phyloP scores from a whole-genome alignment of 2,797 vertebrate species.

The Tragelaphus oryx region DNA sequence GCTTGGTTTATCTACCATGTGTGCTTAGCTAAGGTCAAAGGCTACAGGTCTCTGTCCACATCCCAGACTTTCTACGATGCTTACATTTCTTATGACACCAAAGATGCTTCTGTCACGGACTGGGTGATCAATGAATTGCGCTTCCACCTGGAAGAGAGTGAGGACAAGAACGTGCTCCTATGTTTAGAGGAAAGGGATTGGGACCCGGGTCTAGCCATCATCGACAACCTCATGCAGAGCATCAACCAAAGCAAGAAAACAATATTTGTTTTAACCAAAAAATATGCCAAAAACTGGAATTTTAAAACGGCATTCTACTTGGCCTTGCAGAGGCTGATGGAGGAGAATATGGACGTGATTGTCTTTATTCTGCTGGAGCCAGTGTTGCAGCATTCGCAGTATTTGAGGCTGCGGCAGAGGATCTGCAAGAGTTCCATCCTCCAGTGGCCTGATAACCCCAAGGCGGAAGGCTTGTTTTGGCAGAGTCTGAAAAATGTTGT shows the following conservation, averaged over 20 bases:
- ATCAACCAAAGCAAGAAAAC: constrained; percentile 87
- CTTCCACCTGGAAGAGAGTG: constrained; percentile 82
- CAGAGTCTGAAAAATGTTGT: constrained; percentile 85
- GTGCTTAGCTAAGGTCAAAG: constrained; percentile 79
- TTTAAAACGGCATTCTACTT: constrained; percentile 86
- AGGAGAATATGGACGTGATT: constrained; percentile 87
- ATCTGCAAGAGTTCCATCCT: constrained; percentile 87
- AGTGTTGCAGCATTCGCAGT: constrained; percentile 87
- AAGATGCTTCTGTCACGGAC: constrained; percentile 81
- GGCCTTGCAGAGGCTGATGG: constrained; percentile 88
- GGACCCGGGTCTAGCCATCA: constrained; percentile 79
- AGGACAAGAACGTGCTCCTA: constrained; percentile 75
- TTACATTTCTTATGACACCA: constrained; percentile 85
- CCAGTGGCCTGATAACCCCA: constrained; percentile 88
- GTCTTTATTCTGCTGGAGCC: constrained; percentile 89
- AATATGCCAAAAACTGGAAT: constrained; percentile 82
- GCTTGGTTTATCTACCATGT: constrained; percentile 80
- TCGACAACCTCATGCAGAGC: constrained; percentile 86
- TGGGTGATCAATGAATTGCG: constrained; percentile 85
- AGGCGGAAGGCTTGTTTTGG: constrained; percentile 87
- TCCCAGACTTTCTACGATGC: constrained; percentile 78
- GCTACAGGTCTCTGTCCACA: constrained; percentile 75
- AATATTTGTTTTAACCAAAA: constrained; percentile 82
- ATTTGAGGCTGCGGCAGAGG: constrained; percentile 84
- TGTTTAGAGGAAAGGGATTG: constrained; percentile 88